A percentile compares a stretch with the other conserved stretches of the same genome.
These are phyloP conservation scores for Murina feae DNA, from an alignment of 2,113 vertebrate genomes.

Conservation along the genomic window DNA sequence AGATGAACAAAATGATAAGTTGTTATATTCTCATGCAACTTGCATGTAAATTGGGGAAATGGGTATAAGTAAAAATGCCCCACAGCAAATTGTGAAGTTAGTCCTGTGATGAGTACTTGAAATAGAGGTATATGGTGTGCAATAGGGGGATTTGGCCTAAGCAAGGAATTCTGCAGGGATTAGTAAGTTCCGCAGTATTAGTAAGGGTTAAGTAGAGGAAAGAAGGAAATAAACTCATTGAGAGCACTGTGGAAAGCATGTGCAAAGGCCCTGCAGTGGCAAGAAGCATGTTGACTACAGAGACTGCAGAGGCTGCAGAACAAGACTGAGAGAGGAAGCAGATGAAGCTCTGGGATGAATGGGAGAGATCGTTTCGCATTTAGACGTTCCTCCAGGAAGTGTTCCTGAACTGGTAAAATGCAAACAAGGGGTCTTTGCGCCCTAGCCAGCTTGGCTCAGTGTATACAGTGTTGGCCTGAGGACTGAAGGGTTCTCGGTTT, in stretches of 20 bases:
- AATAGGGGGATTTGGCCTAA: neutral
- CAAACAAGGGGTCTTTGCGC: neutral
- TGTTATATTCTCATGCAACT: neutral
- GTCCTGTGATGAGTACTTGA: neutral
- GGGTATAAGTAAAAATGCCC: neutral
- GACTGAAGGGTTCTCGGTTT: too few relatives aligned
- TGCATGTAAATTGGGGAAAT: neutral
- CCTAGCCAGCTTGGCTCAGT: too few relatives aligned
- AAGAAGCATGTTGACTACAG: neutral
- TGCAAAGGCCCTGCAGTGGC: neutral
- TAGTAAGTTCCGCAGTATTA: neutral
- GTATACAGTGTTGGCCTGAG: too few relatives aligned
- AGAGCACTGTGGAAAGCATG: neutral
- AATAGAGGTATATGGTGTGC: neutral
- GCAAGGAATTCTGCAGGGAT: neutral
- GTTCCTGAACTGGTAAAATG: neutral
- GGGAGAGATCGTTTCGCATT: neutral
- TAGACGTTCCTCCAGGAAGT: neutral
- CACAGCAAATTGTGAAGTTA: neutral
- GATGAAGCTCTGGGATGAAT: neutral
- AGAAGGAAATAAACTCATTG: neutral
- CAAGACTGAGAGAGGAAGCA: neutral
- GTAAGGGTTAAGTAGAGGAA: neutral
- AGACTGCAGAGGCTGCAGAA: neutral
- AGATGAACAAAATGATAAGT: neutral